Base-by-base conservation (phyloP, 2,888 invertebrate genomes). In the Volucella bombylans region DNA sequence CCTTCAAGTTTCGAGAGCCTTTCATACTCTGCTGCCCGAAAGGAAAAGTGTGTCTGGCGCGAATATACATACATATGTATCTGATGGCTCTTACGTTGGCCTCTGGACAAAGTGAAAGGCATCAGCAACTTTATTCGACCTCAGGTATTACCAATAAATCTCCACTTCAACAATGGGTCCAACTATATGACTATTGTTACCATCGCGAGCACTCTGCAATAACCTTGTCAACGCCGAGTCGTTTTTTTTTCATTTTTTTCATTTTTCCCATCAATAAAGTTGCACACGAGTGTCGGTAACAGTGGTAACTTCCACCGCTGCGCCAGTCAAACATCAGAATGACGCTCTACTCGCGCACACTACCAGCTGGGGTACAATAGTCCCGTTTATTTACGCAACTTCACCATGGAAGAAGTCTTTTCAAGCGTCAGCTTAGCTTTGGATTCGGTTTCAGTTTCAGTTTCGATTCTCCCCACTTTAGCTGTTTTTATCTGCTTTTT, bases 191-290 rank as follows among this genome's bases (percentile, higher is more conserved):
- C 39, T 67, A 41, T 52, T 55, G 57, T 68, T 43, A 57, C 67
- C 55, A 68, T 55, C 73, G 49, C 31, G 31, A 31, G 31, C 55
- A 41, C 55, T 50, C 68, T 57, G 55, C 82, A 67, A 68, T 78
- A 82, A 82, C 82, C 82, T 82, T 82, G 82, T 82, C 82, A 82
- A 78, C 81, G 59, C 38, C 38, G 50, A 59, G 55, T 31, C 6
- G 4, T 31, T 31, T 31, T 31, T 31, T 4, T 31, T 31, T 31
- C n/a, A n/a, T 6, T 31, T 6, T 31, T 31, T 31, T 31, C 6
- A 73, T 8, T 72, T 72, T 81, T 76, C 59, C 71, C 59, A 71
- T 71, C 59, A 61, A 69, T 57, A 69, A 15, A 50, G 4, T 38
- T 43, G 49, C 23, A 62, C 52, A 45, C 39, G 62, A 50, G 39